Evolutionary conservation across 2,888 invertebrate genomes (phyloP), one percentile per base, ranked within the genome.

Genomic region (Cosmia pyralina): DNA sequence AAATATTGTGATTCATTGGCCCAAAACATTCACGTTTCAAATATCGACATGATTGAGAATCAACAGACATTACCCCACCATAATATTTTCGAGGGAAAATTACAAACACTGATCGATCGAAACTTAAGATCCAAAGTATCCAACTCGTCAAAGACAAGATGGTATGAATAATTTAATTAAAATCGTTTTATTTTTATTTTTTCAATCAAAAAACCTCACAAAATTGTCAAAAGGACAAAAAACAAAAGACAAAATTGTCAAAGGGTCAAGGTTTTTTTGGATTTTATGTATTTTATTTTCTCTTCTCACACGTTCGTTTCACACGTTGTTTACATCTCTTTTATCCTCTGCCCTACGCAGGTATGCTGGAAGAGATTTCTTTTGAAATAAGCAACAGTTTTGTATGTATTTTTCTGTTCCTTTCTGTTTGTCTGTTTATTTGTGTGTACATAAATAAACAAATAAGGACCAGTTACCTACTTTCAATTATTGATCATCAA

Each of bases 1-100:
- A 50, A 69, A 69, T 66, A 41, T 52, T 52, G 2, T 66, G 41
- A 19, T 13, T 19, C 4, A 50, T 66, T 66, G 50, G 6, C 41
- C 28, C n/a, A n/a, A 44, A 48, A 68, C 46, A 63, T 34, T 55
- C 2, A 15, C 10, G 1, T 46, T 72, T 53, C 38, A 53, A 59
- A 46, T 46, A 59, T 52, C 59, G 10, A 13, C 13, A 13, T 19
- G 58, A 72, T 34, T 72, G 15, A 11, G 5, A 44, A 72, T 19
- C 17, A 34, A 22, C 41, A 15, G 28, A 72, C 10, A 34, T 22
- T 50, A 22, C 10, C 2, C 5, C 17, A 0, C 17, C 17, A 52
- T 38, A 59, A 59, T 44, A 59, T 72, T 38, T 38, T 53, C 1
- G 15, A 73, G 4, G 10, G 19, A 52, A 59, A 59, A 19, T 15